Conservation (phyloP, 2,113 vertebrate genomes). For the Lanius ludovicianus region DNA sequence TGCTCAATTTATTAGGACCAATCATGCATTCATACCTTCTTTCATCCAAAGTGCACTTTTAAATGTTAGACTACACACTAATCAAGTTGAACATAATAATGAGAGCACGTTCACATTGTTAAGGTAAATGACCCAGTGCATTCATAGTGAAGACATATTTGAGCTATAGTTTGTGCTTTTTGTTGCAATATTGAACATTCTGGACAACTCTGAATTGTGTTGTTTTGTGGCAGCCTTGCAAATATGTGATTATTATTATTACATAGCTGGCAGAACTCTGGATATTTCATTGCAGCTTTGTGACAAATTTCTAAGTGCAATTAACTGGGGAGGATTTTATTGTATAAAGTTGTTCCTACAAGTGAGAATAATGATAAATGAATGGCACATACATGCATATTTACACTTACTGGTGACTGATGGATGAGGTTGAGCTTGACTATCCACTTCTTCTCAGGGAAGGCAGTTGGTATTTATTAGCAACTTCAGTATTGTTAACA, state of each 20-base stretch:
- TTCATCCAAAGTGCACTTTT: constrained; percentile 79
- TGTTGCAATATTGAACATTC: constrained; percentile 64
- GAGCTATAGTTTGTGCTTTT: constrained; percentile 75
- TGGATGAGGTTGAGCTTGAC: neutral
- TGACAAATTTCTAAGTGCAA: neutral
- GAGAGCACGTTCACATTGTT: constrained; percentile 78
- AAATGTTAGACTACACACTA: constrained; percentile 80
- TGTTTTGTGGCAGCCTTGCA: constrained; percentile 25
- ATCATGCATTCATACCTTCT: constrained; percentile 79
- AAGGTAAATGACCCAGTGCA: constrained; percentile 81
- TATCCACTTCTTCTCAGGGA: neutral
- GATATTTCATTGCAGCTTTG: neutral
- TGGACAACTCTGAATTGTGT: constrained; percentile 39
- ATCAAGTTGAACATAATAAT: constrained; percentile 81
- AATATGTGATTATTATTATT: constrained; percentile 22
- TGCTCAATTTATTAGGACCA: constrained; percentile 81
- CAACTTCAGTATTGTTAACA: neutral
- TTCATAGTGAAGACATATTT: constrained; percentile 72
- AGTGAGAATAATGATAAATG: neutral
- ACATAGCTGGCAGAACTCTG: neutral
- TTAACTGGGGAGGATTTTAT: neutral
- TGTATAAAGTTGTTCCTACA: neutral
- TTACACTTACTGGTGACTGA: neutral
- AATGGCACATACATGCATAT: neutral
- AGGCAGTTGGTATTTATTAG: neutral